Base-by-base conservation (phyloP, 1,140 invertebrate species). In the Rhizoglyphus robini region DNA sequence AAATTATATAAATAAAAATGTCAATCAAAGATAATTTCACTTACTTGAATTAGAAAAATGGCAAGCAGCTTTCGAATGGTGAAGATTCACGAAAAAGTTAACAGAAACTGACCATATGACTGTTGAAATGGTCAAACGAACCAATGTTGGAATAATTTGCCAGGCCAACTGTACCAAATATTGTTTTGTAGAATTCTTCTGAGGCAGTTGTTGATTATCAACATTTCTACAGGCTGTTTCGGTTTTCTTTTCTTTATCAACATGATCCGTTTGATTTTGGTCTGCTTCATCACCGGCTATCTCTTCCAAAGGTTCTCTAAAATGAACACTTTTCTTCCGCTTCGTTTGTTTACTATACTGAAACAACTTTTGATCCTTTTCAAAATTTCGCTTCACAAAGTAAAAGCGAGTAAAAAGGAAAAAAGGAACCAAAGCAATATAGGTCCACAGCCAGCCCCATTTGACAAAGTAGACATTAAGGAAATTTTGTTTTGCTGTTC, bases 391-490 rank as follows among this genome's bases (percentile, higher is more conserved):
- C 3, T 29, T 29, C 13, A 27, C 36, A 15, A 32, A 3, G 2
- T 29, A 29, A 3, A 60, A 60, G n/a, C 58, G 1, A 11, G 58
- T 60, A 3, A n/a, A 4, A 3, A 60, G 27, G 2, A 32, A 29
- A 23, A 60, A 60, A 3, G 58, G 58, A 29, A 60, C 18, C 30
- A 29, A n/a, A 34, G 15, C 32, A 2, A 60, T 34, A 13, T 34
- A 60, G 23, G 58, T 60, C 58, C 58, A 60, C 13, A 60, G 29
- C 58, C 58, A 60, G 15, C 58, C 58, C 2, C 15, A 46, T 46
- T 60, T 60, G 29, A 60, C 58, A 34, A 60, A 60, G 29, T 60
- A 60, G 2, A 60, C n/a, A 46, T 60, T 60, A 20, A 60, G 27
- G 27, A 60, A 60, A n/a, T 15, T 11, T 11, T 27, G 27, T 46